Evolutionary conservation across 2,113 vertebrate genomes (phyloP).

Genomic region (Oncorhynchus tshawytscha): DNA sequence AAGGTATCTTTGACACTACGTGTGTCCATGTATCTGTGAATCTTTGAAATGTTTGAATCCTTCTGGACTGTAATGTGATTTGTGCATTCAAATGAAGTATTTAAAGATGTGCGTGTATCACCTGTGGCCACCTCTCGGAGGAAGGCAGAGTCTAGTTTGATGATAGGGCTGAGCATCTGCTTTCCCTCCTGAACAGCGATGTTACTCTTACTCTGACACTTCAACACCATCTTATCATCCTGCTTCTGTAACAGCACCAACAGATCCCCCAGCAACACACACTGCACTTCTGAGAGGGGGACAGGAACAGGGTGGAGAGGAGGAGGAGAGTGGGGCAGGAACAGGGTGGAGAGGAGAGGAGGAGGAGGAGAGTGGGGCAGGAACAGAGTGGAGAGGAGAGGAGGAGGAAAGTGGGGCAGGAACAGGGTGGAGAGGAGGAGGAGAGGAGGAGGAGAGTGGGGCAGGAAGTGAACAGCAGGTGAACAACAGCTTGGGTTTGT

Average conservation of each 20-base stretch:
- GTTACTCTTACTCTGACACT: slow-evolving; percentile 85
- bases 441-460: not conserved
- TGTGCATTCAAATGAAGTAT: not conserved
- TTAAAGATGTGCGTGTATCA: slow-evolving; percentile 47
- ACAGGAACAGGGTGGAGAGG: not conserved
- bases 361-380: too few relatives aligned
- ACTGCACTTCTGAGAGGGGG: slow-evolving; percentile 79
- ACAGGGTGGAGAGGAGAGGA: not conserved
- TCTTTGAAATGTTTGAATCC: too few relatives aligned
- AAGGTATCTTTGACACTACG: not conserved
- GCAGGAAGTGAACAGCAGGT: too few relatives aligned
- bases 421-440: too few relatives aligned
- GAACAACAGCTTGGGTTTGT: too few relatives aligned
- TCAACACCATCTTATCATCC: slow-evolving; percentile 86
- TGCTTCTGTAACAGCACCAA: slow-evolving; percentile 87
- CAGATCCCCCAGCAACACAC: slow-evolving; percentile 83
- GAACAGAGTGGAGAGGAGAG: too few relatives aligned
- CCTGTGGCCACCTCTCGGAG: slow-evolving; percentile 88
- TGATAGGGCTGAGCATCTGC: slow-evolving; percentile 88
- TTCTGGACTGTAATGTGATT: too few relatives aligned
- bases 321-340: not conserved
- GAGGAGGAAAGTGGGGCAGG: too few relatives aligned
- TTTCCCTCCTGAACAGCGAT: slow-evolving; percentile 79
- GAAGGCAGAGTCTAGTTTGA: slow-evolving; percentile 84
- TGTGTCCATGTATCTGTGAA: not conserved